phyloP scores from a whole-genome alignment of 2,797 vertebrate genomes.

The Oryzias sinensis region DNA sequence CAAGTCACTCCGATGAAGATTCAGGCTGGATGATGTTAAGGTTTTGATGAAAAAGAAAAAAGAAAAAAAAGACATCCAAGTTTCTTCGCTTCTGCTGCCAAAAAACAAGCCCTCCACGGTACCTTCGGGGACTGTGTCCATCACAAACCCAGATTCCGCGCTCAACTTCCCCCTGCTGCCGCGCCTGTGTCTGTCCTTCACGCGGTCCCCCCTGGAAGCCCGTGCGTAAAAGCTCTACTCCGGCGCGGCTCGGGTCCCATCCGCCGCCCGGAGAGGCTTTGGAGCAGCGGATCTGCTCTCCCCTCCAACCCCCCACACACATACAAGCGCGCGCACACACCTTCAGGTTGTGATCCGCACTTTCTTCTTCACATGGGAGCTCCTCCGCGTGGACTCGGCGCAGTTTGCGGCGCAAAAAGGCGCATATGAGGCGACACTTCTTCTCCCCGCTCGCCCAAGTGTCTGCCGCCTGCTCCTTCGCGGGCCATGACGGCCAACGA shows the following conservation, averaged over 20 bases:
- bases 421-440: conserved; percentile 28
- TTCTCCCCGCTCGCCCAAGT: conserved; percentile 53
- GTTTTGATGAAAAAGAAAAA: conserved; percentile 1
- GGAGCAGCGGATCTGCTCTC: conserved; percentile 44
- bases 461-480: conserved; percentile 67
- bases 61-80: too few species aligned
- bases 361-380: conserved; percentile 23
- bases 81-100: neutral
- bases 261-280: conserved; percentile 35
- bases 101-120: conserved; percentile 31
- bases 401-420: conserved; percentile 39
- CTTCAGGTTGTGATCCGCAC: neutral
- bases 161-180: conserved; percentile 54
- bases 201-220: conserved; percentile 42
- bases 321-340: too few species aligned
- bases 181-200: conserved; percentile 56
- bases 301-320: too few species aligned
- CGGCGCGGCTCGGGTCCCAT: conserved; percentile 14
- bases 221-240: conserved; percentile 59
- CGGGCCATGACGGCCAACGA: conserved; percentile 71
- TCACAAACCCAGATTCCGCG: conserved; percentile 45
- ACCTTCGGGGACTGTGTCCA: conserved; percentile 69
- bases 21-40: conserved; percentile 4
- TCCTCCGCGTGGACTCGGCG: conserved; percentile 46
- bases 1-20: conserved; percentile 14